Evolutionary conservation across 2,888 invertebrate genomes (phyloP), one percentile per base, ranked within the genome.

Genomic region (Diarsia brunnea): DNA sequence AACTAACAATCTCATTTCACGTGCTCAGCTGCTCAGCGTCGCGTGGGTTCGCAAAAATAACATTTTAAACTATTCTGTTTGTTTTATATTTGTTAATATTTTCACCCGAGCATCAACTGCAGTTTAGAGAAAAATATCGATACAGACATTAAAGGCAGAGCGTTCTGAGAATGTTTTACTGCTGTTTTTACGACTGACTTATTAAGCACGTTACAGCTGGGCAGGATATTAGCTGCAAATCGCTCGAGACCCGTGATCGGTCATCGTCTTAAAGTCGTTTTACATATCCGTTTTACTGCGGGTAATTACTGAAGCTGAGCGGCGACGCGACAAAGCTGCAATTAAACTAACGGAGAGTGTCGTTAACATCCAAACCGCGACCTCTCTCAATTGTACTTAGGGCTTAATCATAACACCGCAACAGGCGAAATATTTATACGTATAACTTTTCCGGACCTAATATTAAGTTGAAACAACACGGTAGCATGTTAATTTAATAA

Each of bases 291-390:
- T 93, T 95, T 94, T 93, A 94, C 92, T 93, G 93, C 92, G 92
- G 92, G 92, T 94, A 95, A 95, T 95, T 94, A 93, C 92, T 93
- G 88, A 92, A 94, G 91, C 89, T 90, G 89, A 88, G 91, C 90
- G 91, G 91, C 89, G 90, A 89, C 89, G 92, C 93, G 95, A 94
- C 94, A 93, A 94, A 95, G 91, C 92, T 90, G 94, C 93, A 95
- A 95, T 95, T 95, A 95, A 95, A 94, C 89, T 95, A 95, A 95
- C 95, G 94, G 95, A 90, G 91, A 90, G 85, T 88, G 90, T 93
- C 94, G 94, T 95, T 94, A 95, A 95, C 91, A 91, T 91, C 88
- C 84, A 87, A 91, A 89, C 90, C 88, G 87, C 90, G 88, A 90
- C 89, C 89, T 91, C 90, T 87, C 89, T 86, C 87, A 87, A 90